Percentiles rank a stretch among this genome's conserved stretches.
phyloP scores from a whole-genome alignment of 1,140 invertebrate species.

The Hesperophylax magnus region DNA sequence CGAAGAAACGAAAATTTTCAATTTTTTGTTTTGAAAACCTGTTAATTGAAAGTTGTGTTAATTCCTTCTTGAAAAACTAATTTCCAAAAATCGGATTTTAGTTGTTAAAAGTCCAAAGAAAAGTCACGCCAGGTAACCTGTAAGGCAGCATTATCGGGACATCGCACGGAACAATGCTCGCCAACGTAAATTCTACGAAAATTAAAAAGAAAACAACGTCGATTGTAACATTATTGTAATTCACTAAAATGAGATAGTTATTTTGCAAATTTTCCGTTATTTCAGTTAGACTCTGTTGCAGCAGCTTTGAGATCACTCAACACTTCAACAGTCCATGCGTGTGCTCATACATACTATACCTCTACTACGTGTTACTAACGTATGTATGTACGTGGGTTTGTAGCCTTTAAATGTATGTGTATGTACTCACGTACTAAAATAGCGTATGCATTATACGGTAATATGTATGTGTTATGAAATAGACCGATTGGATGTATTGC shows the following conservation, averaged over 20 bases:
- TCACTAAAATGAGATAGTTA: background rate
- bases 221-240: conserved; percentile 12
- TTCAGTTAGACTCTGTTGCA: background rate
- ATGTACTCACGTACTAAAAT: background rate
- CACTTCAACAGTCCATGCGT: background rate
- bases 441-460: background rate
- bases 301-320: background rate
- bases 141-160: background rate
- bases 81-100: too few species aligned
- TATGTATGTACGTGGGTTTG: too few species aligned
- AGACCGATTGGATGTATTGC: too few species aligned
- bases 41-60: too few species aligned
- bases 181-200: background rate
- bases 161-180: too few species aligned
- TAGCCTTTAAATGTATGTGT: background rate
- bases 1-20: too few species aligned
- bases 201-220: background rate
- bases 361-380: too few species aligned
- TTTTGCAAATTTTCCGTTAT: conserved; percentile 10
- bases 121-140: too few species aligned
- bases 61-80: too few species aligned
- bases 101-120: too few species aligned
- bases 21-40: too few species aligned
- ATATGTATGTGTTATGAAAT: background rate
- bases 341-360: background rate